Conservation (phyloP, 2,113 vertebrate genomes). For the Martes martes region DNA sequence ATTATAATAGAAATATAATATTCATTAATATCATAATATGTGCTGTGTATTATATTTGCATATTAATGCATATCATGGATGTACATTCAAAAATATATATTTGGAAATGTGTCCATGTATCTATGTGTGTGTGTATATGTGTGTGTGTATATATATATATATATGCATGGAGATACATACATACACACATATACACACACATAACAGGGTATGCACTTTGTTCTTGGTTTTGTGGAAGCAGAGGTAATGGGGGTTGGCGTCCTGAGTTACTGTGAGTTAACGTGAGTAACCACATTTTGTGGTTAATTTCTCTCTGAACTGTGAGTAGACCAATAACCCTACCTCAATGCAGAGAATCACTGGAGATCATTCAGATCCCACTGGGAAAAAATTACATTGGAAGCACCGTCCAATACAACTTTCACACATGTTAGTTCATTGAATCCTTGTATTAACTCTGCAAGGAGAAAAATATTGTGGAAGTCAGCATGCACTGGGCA, state of each 20-base stretch:
- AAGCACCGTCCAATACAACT: neutral
- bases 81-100: neutral
- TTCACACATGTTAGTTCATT: conserved; percentile 5
- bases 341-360: neutral
- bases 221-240: neutral
- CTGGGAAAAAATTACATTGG: neutral
- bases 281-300: neutral
- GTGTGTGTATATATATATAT: neutral
- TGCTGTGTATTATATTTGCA: neutral
- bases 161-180: neutral
- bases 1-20: neutral
- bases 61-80: neutral
- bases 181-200: neutral
- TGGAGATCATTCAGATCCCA: conserved; percentile 12
- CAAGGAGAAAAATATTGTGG: neutral
- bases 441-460: conserved; percentile 21
- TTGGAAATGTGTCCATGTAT: neutral
- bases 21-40: neutral
- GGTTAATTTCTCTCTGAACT: conserved; percentile 6
- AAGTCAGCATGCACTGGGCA: neutral
- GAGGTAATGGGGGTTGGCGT: neutral
- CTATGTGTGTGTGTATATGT: too few relatives aligned
- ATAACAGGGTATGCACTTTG: neutral
- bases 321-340: neutral
- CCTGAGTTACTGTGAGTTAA: neutral